Percentiles rank a stretch among this genome's conserved stretches.
These are phyloP conservation scores for Amazonetta brasiliensis DNA, from an alignment of 2,797 vertebrate genomes.

Conservation along the genomic window DNA sequence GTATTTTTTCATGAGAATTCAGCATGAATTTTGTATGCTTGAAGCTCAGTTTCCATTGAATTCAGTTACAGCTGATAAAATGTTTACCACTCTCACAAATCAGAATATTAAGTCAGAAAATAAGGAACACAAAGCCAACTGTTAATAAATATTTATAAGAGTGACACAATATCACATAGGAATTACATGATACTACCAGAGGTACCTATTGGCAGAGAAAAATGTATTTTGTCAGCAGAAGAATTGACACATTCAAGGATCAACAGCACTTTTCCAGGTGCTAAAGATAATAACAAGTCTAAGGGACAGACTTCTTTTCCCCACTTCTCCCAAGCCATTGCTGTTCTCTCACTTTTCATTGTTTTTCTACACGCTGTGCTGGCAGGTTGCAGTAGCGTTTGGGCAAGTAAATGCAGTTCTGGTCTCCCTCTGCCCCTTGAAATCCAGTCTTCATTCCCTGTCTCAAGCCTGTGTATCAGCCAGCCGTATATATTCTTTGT, in stretches of 20 bases:
- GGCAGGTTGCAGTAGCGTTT: neutral
- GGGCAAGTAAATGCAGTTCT: neutral
- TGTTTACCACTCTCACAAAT: neutral
- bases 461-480: neutral
- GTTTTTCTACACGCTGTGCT: neutral
- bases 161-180: conserved; percentile 5
- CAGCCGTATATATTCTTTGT: neutral
- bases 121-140: conserved; percentile 17
- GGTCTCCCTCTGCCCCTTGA: neutral
- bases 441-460: neutral
- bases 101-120: neutral
- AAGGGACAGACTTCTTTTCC: neutral
- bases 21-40: neutral
- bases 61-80: neutral
- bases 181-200: neutral
- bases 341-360: neutral
- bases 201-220: neutral
- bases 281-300: neutral
- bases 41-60: neutral
- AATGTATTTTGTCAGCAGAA: conserved; percentile 31
- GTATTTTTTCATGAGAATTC: neutral
- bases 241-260: conserved; percentile 3
- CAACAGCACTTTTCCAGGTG: neutral
- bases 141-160: conserved; percentile 51
- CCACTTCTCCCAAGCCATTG: neutral